These are phyloP conservation scores for Perithous albicinctus DNA, from an alignment of 2,888 invertebrate genomes.

Conservation along the genomic window DNA sequence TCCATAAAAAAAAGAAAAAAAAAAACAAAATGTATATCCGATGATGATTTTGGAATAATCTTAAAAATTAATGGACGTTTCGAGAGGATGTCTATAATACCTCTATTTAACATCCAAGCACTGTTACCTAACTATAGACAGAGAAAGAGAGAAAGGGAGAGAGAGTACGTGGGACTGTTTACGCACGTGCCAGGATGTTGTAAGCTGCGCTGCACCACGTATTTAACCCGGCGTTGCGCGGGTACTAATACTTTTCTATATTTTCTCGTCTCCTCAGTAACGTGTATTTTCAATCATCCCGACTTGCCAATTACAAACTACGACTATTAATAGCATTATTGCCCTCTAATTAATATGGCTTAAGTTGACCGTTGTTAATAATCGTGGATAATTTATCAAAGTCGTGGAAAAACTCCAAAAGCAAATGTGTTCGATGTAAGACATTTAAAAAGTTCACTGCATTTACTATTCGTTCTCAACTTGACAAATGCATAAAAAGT, in stretches of 20 bases:
- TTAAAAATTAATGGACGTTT: slow-evolving; percentile 74
- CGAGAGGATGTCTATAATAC: slow-evolving; percentile 47
- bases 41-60: background rate
- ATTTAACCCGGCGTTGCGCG: slow-evolving; percentile 28
- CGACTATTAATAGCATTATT: slow-evolving; percentile 51
- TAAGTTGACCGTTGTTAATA: background rate
- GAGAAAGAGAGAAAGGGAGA: background rate
- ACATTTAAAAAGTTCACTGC: no score
- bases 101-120: slow-evolving; percentile 34
- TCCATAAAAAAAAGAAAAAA: no score
- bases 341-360: background rate
- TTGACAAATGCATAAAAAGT: no score
- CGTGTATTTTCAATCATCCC: slow-evolving; percentile 36
- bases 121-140: slow-evolving; percentile 72
- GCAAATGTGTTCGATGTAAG: no score
- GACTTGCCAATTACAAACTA: slow-evolving; percentile 32
- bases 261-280: slow-evolving; percentile 42
- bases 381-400: no score
- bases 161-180: slow-evolving; percentile 75
- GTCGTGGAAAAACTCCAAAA: no score
- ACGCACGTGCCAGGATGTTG: slow-evolving; percentile 84
- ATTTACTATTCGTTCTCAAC: no score
- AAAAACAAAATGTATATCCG: no score
- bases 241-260: slow-evolving; percentile 48
- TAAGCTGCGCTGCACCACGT: slow-evolving; percentile 66